Conservation (phyloP, 1,140 invertebrate species). For the Magallana ariakensis region DNA sequence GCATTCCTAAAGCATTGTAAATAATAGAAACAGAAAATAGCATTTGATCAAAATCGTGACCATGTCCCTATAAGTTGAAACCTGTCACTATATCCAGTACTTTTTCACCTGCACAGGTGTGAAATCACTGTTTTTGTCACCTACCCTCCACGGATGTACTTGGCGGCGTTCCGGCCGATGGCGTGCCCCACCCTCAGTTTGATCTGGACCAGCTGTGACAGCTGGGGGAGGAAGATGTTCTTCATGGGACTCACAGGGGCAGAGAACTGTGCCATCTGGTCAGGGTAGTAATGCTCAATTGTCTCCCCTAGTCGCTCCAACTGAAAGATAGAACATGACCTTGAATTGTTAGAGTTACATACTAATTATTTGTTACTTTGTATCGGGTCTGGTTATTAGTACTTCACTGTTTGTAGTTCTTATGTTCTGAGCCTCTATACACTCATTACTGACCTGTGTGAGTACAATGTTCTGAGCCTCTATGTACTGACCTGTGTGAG, state of each 20-base stretch:
- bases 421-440: not conserved
- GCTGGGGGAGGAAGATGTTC: constrained; percentile 75
- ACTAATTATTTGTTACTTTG: too few relatives aligned
- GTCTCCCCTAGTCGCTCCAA: constrained; percentile 75
- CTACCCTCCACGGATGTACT: constrained; percentile 66
- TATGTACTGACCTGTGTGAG: constrained; percentile 70
- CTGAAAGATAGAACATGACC: constrained; percentile 54
- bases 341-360: too few relatives aligned
- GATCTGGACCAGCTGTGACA: constrained; percentile 70
- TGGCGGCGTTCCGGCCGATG: constrained; percentile 72
- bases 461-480: constrained; percentile 73
- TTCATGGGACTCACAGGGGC: constrained; percentile 72
- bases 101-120: too few relatives aligned
- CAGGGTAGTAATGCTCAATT: constrained; percentile 72
- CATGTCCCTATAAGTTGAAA: too few relatives aligned
- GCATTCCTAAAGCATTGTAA: too few relatives aligned
- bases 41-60: too few relatives aligned
- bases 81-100: too few relatives aligned
- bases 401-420: too few relatives aligned
- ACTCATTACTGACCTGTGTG: not conserved
- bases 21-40: too few relatives aligned
- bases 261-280: constrained; percentile 61
- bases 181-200: constrained; percentile 77
- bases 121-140: not conserved
- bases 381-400: too few relatives aligned